Evolutionary conservation across 1,140 invertebrate species (phyloP).

Genomic region (Doryteuthis pealeii): DNA sequence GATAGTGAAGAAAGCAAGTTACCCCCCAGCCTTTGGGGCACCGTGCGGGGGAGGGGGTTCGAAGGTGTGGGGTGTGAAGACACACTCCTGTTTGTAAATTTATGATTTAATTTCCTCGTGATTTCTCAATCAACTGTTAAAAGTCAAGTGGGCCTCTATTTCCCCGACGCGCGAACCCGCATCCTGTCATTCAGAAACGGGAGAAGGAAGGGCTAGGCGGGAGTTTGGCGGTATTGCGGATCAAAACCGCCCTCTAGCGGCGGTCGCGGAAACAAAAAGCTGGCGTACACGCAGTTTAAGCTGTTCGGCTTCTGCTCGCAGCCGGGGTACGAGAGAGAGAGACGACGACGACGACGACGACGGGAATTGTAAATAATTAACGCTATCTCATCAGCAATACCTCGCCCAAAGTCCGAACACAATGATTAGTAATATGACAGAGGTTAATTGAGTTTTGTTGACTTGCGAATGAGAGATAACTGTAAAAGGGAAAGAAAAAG

Average conservation of each 20-base stretch:
- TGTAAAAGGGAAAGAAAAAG: no score
- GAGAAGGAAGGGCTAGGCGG: no score
- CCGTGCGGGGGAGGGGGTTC: no score
- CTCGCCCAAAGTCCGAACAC: not conserved
- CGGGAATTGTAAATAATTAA: not conserved
- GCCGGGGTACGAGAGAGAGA: no score
- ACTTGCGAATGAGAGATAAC: not conserved
- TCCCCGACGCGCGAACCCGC: not conserved
- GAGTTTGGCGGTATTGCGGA: no score
- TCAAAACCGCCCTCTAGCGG: not conserved
- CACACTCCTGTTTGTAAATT: constrained; percentile 7
- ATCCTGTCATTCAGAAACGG: not conserved
- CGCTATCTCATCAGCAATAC: not conserved
- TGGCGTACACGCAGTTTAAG: not conserved
- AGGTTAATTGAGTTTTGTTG: constrained; percentile 2
- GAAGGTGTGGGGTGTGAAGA: not conserved
- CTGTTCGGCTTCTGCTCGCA: no score
- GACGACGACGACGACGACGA: not conserved
- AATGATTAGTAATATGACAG: not conserved
- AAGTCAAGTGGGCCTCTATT: not conserved
- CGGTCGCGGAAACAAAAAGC: not conserved
- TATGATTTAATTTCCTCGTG: constrained; percentile 6
- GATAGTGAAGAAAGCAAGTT: no score
- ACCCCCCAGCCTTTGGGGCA: no score
- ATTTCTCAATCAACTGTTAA: constrained; percentile 4